A percentile compares a stretch with the other conserved stretches of the same genome.
phyloP scores from a whole-genome alignment of 1,140 invertebrate genomes.

The Drepana arcuata region DNA sequence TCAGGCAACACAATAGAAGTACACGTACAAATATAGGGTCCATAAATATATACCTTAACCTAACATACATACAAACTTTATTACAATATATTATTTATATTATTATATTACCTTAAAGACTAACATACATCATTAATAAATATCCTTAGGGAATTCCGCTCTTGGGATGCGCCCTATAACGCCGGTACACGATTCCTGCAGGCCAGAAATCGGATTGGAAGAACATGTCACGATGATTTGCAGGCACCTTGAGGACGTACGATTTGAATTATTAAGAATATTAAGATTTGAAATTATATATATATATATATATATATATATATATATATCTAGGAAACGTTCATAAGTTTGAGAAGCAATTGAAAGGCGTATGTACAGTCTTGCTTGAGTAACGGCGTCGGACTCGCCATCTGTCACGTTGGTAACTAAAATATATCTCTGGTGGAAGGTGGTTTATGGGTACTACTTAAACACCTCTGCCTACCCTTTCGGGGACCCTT shows the following conservation, averaged over 20 bases:
- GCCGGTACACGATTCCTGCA: not conserved
- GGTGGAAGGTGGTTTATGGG: not conserved
- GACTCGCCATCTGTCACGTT: not conserved
- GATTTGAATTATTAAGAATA: not conserved
- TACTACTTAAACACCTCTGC: not conserved
- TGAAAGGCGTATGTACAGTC: not conserved
- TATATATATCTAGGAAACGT: not conserved
- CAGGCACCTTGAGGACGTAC: too few species aligned
- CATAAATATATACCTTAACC: too few species aligned
- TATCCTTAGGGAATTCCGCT: not conserved
- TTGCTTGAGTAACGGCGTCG: too few species aligned
- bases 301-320: not conserved
- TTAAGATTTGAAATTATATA: not conserved
- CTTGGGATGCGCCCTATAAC: not conserved
- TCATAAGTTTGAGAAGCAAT: not conserved
- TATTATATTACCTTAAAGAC: not conserved
- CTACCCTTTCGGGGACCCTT: too few species aligned
- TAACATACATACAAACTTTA: too few species aligned
- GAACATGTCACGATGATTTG: not conserved
- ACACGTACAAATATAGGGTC: too few species aligned
- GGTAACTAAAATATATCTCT: not conserved
- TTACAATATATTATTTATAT: too few species aligned
- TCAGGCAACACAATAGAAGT: too few species aligned
- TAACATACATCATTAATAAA: not conserved
- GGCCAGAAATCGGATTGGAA: too few species aligned